Evolutionary conservation across 1,140 invertebrate genomes (phyloP).

Genomic region (Drosophila nigrodunni): DNA sequence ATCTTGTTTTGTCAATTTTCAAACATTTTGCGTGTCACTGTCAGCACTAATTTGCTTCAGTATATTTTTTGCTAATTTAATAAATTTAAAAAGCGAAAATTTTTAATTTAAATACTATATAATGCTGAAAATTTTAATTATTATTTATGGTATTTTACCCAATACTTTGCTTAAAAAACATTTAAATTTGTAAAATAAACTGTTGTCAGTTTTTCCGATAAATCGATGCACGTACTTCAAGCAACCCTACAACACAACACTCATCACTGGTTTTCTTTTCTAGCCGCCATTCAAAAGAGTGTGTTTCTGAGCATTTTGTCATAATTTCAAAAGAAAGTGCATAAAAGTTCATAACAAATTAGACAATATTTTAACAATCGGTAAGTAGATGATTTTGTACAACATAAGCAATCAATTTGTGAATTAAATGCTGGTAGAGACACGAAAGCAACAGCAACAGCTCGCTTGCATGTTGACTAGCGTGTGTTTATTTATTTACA

Average conservation of each 20-base stretch:
- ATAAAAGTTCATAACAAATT: slow-evolving; percentile 25
- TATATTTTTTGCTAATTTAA: too few relatives aligned
- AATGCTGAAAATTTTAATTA: too few relatives aligned
- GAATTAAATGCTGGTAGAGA: slow-evolving; percentile 7
- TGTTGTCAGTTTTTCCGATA: slow-evolving; percentile 20
- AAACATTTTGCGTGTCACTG: too few relatives aligned
- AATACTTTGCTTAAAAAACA: neutral
- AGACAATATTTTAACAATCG: slow-evolving; percentile 12
- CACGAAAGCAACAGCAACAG: slow-evolving; percentile 24
- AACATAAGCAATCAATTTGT: neutral
- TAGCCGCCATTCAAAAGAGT: slow-evolving; percentile 57
- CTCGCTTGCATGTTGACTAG: slow-evolving; percentile 40
- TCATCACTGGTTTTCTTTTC: slow-evolving; percentile 50
- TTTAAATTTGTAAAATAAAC: slow-evolving; percentile 2
- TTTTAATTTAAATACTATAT: too few relatives aligned
- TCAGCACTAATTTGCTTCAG: too few relatives aligned
- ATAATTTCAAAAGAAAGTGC: slow-evolving; percentile 43
- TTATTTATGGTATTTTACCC: too few relatives aligned
- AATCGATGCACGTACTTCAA: slow-evolving; percentile 12
- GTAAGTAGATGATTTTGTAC: slow-evolving; percentile 30
- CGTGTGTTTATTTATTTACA: slow-evolving; percentile 54
- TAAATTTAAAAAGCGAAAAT: too few relatives aligned
- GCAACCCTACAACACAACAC: slow-evolving; percentile 44
- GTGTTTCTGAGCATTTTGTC: slow-evolving; percentile 40
- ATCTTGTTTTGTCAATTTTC: too few relatives aligned